Evolutionary conservation across 1,140 invertebrate species (phyloP), one percentile per base, ranked within the genome.

Genomic region (Sycophila sp.): DNA sequence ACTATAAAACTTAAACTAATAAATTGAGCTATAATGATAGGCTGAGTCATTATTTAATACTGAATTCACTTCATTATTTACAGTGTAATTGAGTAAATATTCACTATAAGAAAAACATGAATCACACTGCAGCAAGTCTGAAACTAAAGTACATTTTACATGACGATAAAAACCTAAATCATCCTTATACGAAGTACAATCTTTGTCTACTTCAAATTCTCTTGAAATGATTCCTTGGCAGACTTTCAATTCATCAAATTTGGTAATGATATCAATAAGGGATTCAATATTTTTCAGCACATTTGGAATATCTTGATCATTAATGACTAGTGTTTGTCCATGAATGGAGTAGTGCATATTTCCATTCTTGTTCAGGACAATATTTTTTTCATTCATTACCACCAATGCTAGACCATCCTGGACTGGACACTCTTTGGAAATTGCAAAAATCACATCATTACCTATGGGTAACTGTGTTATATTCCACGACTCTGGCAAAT

Each of bases 351-450:
- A 71, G 26, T 59, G 62, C 4, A 64, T 7, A 6, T 66, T 11
- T 38, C 42, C 55, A 60, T 59, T 59, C 5, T 34, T 65, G 11
- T 66, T 40, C 5, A 71, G 19, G 32, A 71, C 69, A 59, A 71
- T 60, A 71, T 58, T 71, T 51, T 71, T 71, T 65, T 71, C 69
- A 32, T 65, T 58, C 45, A 71, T 49, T 26, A 71, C 24, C 0
- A 71, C 24, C 11, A 71, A 56, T 51, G 42, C 53, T 17, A 22
- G 2, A 4, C 65, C 59, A 13, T 71, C 69, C 40, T 28, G 22
- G 28, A 71, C 45, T 15, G 69, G 45, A 71, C 69, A 71, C 42
- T 71, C 69, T 60, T 71, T 71, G 7, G 69, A 71, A 60, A 71
- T 59, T 47, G 17, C 53, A 24, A 71, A 59, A n/a, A 71, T 53